A percentile compares a stretch with the other conserved stretches of the same genome.
These are phyloP conservation scores for Ophraella communa DNA, from an alignment of 2,888 invertebrate species.

Conservation along the genomic window DNA sequence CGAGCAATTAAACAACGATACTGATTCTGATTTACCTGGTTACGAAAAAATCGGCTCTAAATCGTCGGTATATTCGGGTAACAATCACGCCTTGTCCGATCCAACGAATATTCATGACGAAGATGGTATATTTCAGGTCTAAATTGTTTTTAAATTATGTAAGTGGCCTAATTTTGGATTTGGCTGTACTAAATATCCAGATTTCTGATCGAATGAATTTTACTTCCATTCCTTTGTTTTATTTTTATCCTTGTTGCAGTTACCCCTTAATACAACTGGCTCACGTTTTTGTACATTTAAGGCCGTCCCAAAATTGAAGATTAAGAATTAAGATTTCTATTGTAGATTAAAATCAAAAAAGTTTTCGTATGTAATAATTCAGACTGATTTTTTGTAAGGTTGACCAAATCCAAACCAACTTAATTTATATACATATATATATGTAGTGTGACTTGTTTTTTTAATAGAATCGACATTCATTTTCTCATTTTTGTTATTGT, in stretches of 20 bases:
- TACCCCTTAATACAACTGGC: no score
- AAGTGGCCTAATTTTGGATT: slow-evolving; percentile 17
- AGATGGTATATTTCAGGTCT: slow-evolving; percentile 50
- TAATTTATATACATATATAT: not conserved
- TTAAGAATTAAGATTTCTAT: no score
- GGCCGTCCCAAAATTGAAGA: no score
- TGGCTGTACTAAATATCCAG: not conserved
- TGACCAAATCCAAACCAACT: not conserved
- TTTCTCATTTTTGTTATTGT: slow-evolving; percentile 6
- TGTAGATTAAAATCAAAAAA: no score
- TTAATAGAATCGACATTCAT: not conserved
- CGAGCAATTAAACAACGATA: slow-evolving; percentile 45
- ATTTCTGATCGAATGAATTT: no score
- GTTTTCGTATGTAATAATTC: no score
- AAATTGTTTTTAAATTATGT: slow-evolving; percentile 2
- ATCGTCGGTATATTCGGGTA: slow-evolving; percentile 28
- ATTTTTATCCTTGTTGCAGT: not conserved
- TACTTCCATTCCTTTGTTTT: not conserved
- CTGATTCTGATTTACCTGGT: slow-evolving; percentile 47
- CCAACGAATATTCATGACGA: slow-evolving; percentile 47
- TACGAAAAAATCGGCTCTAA: slow-evolving; percentile 47
- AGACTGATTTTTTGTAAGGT: not conserved
- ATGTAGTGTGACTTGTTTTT: not conserved
- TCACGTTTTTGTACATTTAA: no score
- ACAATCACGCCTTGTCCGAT: slow-evolving; percentile 23